phyloP scores from a whole-genome alignment of 2,113 vertebrate genomes.

The Capreolus pygargus region DNA sequence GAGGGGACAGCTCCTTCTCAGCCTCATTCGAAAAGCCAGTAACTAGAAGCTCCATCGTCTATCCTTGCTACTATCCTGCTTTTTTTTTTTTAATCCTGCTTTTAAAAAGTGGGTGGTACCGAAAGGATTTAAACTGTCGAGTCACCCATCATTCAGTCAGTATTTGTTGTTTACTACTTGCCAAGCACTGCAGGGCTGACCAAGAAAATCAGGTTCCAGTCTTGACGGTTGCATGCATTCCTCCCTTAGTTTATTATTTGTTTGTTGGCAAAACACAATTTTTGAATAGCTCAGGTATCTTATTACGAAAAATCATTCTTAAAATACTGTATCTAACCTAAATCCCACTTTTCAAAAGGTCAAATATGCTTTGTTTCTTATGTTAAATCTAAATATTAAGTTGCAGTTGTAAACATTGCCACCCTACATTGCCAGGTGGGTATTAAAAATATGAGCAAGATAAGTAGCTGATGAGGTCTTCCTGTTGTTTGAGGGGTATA shows the following conservation, averaged over 20 bases:
- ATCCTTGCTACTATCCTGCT: neutral
- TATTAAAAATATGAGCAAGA: slow-evolving; percentile 30
- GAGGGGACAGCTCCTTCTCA: neutral
- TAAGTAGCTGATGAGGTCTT: neutral
- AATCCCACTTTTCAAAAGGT: neutral
- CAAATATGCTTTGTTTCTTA: neutral
- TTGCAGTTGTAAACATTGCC: slow-evolving; percentile 24
- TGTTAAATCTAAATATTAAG: slow-evolving; percentile 29
- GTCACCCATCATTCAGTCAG: neutral
- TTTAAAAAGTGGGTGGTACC: neutral
- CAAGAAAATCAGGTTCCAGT: slow-evolving; percentile 1
- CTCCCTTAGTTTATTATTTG: neutral
- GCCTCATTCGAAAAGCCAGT: neutral
- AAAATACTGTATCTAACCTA: neutral
- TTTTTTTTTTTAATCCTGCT: neutral
- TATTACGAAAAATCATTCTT: neutral
- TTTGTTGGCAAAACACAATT: neutral
- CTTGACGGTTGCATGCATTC: neutral
- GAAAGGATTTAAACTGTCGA: neutral
- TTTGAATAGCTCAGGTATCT: neutral
- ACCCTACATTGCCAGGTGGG: neutral
- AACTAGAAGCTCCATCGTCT: neutral
- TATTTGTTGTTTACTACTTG: neutral
- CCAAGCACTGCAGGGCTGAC: neutral
- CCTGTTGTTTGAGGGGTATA: neutral